Evolutionary conservation across 1,140 invertebrate genomes (phyloP).

Genomic region (Gryllus bimaculatus): DNA sequence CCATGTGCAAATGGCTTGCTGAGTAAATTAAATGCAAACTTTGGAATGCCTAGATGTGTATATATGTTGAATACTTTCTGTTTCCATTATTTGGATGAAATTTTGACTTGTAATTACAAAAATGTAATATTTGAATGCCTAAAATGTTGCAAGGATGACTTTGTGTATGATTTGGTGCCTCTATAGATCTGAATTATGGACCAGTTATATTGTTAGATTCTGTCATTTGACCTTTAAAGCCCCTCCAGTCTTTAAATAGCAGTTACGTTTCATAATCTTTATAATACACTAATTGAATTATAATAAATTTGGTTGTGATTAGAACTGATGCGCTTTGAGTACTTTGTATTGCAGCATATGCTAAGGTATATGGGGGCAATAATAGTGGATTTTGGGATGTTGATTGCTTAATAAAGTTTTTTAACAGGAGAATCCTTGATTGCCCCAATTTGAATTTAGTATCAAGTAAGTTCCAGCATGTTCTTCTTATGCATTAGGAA

Average conservation of each 20-base stretch:
- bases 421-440: background rate
- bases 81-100: background rate
- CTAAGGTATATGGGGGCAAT: background rate
- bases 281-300: background rate
- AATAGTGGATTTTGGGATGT: constrained; percentile 4
- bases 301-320: background rate
- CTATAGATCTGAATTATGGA: background rate
- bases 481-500: too few relatives aligned
- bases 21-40: background rate
- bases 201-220: background rate
- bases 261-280: background rate
- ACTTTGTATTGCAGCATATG: background rate
- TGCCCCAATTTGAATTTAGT: background rate
- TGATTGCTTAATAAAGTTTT: constrained; percentile 6
- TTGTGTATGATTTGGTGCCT: background rate
- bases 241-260: background rate
- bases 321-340: background rate
- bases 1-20: background rate
- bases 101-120: background rate
- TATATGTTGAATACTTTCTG: background rate
- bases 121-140: background rate
- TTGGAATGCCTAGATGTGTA: background rate
- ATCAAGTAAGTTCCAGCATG: too few relatives aligned
- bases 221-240: background rate
- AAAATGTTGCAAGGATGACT: background rate